Conservation (phyloP, 2,797 vertebrate species). For the Pitangus sulphuratus region DNA sequence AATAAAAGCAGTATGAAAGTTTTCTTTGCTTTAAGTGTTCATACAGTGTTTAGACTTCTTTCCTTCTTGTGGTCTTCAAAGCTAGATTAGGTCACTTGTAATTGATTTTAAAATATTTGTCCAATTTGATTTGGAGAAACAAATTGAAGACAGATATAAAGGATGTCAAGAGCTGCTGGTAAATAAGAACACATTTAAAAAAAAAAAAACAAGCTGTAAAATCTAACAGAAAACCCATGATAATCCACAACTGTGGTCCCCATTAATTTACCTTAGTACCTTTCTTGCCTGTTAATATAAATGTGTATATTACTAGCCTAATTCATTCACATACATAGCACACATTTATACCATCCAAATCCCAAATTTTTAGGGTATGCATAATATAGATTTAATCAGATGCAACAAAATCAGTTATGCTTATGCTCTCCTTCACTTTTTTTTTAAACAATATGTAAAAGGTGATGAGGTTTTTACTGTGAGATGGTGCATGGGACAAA, state of each 20-base stretch:
- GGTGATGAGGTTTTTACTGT: neutral
- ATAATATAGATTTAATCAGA: neutral
- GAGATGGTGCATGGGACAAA: neutral
- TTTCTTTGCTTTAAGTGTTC: neutral
- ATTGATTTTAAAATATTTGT: neutral
- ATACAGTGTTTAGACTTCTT: neutral
- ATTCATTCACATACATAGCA: neutral
- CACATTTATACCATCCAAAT: neutral
- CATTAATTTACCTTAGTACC: neutral
- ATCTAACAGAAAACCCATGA: neutral
- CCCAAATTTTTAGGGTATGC: rapidly evolving
- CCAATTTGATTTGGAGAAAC: neutral
- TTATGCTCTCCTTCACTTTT: neutral
- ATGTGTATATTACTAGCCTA: neutral
- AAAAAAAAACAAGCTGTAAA: neutral
- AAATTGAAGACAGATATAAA: neutral
- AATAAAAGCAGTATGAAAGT: neutral
- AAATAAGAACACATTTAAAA: neutral
- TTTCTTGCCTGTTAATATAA: neutral
- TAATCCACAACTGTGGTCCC: neutral
- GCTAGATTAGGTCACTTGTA: neutral
- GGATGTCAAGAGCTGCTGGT: neutral
- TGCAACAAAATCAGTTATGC: neutral
- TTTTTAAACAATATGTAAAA: neutral
- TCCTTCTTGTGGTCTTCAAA: neutral